Evolutionary conservation across 2,113 vertebrate genomes (phyloP).

Genomic region (Psittacula cyanocephala): DNA sequence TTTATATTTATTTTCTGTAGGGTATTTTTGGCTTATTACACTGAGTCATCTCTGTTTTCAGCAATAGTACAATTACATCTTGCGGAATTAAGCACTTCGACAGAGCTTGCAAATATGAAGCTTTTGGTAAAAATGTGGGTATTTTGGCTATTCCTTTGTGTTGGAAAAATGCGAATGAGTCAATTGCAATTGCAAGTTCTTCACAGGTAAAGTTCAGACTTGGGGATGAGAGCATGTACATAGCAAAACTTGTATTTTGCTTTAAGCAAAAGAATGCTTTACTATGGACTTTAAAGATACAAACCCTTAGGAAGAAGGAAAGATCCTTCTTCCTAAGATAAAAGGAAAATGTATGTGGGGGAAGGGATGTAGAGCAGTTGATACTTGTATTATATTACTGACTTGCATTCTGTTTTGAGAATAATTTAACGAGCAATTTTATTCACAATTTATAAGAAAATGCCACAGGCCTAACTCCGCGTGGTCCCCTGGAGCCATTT

Average conservation of each 20-base stretch:
- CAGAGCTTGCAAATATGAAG: background rate
- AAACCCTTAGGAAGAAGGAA: background rate
- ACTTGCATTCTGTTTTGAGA: slow-evolving; percentile 45
- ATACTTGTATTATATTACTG: background rate
- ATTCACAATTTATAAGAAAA: slow-evolving; percentile 60
- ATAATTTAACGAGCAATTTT: slow-evolving; percentile 68
- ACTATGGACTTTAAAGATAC: background rate
- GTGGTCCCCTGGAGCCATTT: slow-evolving; percentile 45
- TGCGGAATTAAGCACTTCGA: background rate
- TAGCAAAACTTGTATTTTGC: background rate
- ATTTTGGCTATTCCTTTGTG: background rate
- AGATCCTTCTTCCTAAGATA: background rate
- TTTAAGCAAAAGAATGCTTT: slow-evolving; percentile 9
- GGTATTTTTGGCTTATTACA: slow-evolving; percentile 37
- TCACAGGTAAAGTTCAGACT: background rate
- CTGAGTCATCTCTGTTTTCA: background rate
- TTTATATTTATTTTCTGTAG: slow-evolving; percentile 51
- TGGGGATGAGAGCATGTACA: background rate
- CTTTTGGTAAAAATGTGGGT: background rate
- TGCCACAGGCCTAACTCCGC: background rate
- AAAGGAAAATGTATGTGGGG: background rate
- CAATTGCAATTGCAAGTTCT: background rate
- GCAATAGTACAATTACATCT: background rate
- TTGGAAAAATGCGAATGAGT: background rate
- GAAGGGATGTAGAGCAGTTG: background rate